phyloP scores from a whole-genome alignment of 2,113 vertebrate genomes.

The Triplophysa rosa region DNA sequence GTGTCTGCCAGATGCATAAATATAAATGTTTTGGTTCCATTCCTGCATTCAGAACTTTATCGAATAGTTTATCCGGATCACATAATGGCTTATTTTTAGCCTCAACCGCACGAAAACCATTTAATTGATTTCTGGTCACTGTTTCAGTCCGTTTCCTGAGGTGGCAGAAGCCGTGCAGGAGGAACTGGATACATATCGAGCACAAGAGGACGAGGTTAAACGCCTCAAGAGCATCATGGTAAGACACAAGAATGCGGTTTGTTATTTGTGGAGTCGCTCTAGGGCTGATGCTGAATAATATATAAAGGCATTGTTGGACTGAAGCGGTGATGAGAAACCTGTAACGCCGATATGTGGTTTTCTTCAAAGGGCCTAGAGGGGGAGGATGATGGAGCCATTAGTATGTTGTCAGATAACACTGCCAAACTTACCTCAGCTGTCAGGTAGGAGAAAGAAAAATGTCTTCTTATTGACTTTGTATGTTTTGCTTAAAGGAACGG shows the following conservation, averaged over 20 bases:
- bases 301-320: background rate
- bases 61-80: background rate
- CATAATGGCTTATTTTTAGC: background rate
- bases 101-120: background rate
- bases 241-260: conserved; percentile 50
- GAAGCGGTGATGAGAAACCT: background rate
- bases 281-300: background rate
- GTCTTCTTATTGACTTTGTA: background rate
- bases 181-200: conserved; percentile 90
- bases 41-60: background rate
- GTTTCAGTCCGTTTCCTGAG: conserved; percentile 91
- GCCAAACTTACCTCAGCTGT: conserved; percentile 97
- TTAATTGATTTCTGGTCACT: background rate
- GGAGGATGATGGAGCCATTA: conserved; percentile 97
- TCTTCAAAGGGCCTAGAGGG: conserved; percentile 88
- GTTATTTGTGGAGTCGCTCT: background rate
- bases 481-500: background rate
- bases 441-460: conserved; percentile 75
- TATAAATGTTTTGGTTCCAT: background rate
- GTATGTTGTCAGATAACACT: conserved; percentile 98
- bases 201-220: conserved; percentile 97
- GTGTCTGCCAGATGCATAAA: too few relatives aligned
- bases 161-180: conserved; percentile 96
- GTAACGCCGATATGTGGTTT: conserved; percentile 14
- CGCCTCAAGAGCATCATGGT: conserved; percentile 98